phyloP scores from a whole-genome alignment of 1,140 invertebrate genomes.

The Ceratosolen fusciceps region DNA sequence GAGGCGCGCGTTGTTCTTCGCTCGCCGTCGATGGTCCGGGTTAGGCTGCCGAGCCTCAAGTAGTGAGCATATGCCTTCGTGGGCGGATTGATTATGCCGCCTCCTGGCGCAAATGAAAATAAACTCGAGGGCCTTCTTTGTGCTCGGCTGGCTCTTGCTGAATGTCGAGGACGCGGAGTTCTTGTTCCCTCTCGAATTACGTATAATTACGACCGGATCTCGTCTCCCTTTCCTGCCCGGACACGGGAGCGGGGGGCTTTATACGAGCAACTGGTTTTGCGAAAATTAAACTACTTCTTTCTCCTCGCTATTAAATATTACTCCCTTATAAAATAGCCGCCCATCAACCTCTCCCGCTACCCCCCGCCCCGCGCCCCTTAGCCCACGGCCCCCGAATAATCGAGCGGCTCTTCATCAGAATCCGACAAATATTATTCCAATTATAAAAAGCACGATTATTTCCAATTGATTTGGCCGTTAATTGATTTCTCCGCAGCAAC shows the following conservation, averaged over 20 bases:
- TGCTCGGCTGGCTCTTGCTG: background rate
- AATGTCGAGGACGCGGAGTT: slow-evolving; percentile 10
- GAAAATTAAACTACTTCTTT: background rate
- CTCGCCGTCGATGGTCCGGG: slow-evolving; percentile 32
- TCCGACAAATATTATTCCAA: too few relatives aligned
- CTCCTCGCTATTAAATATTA: background rate
- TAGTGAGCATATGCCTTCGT: slow-evolving; percentile 68
- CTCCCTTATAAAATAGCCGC: background rate
- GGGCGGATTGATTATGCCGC: slow-evolving; percentile 65
- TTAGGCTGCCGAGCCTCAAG: slow-evolving; percentile 54
- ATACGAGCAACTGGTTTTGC: background rate
- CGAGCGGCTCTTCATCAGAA: too few relatives aligned
- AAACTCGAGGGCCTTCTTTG: slow-evolving; percentile 49
- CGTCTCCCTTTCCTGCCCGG: background rate
- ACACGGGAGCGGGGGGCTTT: background rate
- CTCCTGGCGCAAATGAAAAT: slow-evolving; percentile 55
- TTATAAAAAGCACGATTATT: too few relatives aligned
- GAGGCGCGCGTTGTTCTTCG: slow-evolving; percentile 23
- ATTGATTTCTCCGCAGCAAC: too few relatives aligned
- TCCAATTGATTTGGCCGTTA: too few relatives aligned
- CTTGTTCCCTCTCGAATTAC: slow-evolving; percentile 31
- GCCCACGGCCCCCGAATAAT: too few relatives aligned
- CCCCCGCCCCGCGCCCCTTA: too few relatives aligned
- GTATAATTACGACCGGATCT: slow-evolving; percentile 28
- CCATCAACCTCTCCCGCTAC: too few relatives aligned